Base-by-base conservation (phyloP, 2,797 vertebrate genomes). In the Neoniphon sammara region DNA sequence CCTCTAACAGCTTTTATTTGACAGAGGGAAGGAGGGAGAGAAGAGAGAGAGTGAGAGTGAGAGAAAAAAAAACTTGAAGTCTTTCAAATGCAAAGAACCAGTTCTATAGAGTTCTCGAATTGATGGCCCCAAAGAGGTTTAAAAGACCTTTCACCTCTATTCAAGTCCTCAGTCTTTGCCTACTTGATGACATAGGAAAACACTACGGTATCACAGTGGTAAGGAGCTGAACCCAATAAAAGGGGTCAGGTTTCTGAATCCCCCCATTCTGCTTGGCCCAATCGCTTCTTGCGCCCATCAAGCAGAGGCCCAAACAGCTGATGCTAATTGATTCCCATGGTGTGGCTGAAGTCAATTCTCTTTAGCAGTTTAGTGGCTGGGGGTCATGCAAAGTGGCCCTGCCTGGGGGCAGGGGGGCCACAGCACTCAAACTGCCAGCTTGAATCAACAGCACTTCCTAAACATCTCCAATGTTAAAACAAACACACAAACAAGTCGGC, bases 171-270 rank as follows among this genome's bases (percentile, higher is more conserved):
- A 84, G 91, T 95, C 94, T 95, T 95, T 96, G 93, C 94, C 95
- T 88, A 93, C 94, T 96, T 95, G 94, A 94, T 95, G 93, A 95
- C 90, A 89, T 92, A 95, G 96, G 95, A 95, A 97, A 96, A 95
- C 86, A 90, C 95, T 91, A 86, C 90, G 94, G 94, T 93, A 94
- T 96, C 94, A 95, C 95, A 95, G 94, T 86, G 88, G 92, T 95
- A 94, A 95, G 94, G 95, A 94, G 93, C 94, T 96, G 97, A 97
- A 96, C 96, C 95, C 95, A 94, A 95, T 97, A 96, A 97, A 97
- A 95, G 93, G 91, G 96, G 96, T 97, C 95, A 96, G 86, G 89
- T 95, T 95, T 94, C 91, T 94, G 93, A 94, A 94, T 93, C 94
- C 94, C 93, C 93, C 91, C 89, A 91, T 90, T 93, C 94, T 94